phyloP scores from a whole-genome alignment of 37 sponge, comb jelly and placozoan species.

The Diacarnus erythraeanus region DNA sequence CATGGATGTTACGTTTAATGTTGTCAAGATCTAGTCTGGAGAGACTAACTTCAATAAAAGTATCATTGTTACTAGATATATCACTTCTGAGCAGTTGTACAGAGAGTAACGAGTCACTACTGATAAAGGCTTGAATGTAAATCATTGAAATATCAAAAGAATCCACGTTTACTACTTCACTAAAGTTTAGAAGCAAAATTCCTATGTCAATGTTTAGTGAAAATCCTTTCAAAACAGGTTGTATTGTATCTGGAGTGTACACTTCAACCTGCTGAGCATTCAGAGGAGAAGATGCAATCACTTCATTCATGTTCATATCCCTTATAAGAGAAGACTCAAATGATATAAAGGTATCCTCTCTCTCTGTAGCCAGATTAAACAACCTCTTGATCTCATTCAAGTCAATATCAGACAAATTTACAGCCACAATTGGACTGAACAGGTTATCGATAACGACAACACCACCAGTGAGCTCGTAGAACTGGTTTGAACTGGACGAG shows the following conservation, averaged over 20 bases:
- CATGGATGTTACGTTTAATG: constrained; percentile 48
- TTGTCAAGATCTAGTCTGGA: constrained; percentile 63
- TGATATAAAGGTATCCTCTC: constrained; percentile 54
- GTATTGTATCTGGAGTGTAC: constrained; percentile 48
- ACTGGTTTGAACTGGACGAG: neutral
- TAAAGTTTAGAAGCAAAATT: constrained; percentile 45
- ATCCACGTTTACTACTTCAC: constrained; percentile 73
- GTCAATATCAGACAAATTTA: constrained; percentile 40
- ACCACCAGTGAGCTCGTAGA: constrained; percentile 67
- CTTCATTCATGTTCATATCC: constrained; percentile 68
- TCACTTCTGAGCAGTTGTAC: neutral
- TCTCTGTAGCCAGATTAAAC: constrained; percentile 55
- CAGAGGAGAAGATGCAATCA: constrained; percentile 28
- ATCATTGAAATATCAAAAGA: constrained; percentile 53
- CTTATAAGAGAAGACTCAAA: constrained; percentile 37
- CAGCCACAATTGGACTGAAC: constrained; percentile 31
- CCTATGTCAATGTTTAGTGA: constrained; percentile 54
- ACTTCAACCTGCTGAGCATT: constrained; percentile 41
- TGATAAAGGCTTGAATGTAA: constrained; percentile 43
- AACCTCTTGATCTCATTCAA: constrained; percentile 66
- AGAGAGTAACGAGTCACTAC: neutral
- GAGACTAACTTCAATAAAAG: constrained; percentile 49
- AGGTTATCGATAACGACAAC: constrained; percentile 7
- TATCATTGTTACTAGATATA: constrained; percentile 45
- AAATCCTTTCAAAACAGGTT: constrained; percentile 53